Evolutionary conservation across 2,888 invertebrate species (phyloP), one percentile per base, ranked within the genome.

Genomic region (Thecocarcelia acutangulata): DNA sequence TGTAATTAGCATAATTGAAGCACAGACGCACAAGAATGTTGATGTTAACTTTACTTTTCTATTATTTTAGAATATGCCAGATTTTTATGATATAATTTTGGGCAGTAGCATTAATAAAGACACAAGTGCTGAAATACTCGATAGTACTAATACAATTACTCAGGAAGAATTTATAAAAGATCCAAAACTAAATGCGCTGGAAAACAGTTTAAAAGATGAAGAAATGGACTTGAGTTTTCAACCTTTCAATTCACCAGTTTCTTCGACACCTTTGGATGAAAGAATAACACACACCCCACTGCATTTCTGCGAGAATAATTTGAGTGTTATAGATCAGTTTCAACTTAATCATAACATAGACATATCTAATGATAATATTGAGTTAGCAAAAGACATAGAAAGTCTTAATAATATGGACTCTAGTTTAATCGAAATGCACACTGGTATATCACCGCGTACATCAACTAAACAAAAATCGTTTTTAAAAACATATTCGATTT

Each of bases 11-110:
- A 28, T 4, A 28, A 28, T n/a, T n/a, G n/a, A n/a, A n/a, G n/a
- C n/a, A n/a, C n/a, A n/a, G n/a, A n/a, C n/a, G n/a, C n/a, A n/a
- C 24, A 24, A 5, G 2, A 24, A 24, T 24, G 5, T 24, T 24
- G 2, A 24, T 3, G 24, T 24, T 2, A 3, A 5, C 24, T 3
- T 5, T 33, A 33, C 1, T 33, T 33, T 33, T 11, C 8, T 54
- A 37, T 61, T 63, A 17, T 54, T 84, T 54, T 64, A 89, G 83
- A 84, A 84, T 13, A 80, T 89, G 58, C 86, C 88, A 0, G 88
- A 89, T 54, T 87, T 90, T n/a, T 85, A 88, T 0, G 90, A 90
- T 40, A 85, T 86, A 6, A 87, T 89, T 11, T 85, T 89, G 3
- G 87, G 83, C 40, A 56, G 46, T 17, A 54, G 58, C 3, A 44